Conservation (phyloP, 1,140 invertebrate genomes). For the Drosophila pallidifrons region DNA sequence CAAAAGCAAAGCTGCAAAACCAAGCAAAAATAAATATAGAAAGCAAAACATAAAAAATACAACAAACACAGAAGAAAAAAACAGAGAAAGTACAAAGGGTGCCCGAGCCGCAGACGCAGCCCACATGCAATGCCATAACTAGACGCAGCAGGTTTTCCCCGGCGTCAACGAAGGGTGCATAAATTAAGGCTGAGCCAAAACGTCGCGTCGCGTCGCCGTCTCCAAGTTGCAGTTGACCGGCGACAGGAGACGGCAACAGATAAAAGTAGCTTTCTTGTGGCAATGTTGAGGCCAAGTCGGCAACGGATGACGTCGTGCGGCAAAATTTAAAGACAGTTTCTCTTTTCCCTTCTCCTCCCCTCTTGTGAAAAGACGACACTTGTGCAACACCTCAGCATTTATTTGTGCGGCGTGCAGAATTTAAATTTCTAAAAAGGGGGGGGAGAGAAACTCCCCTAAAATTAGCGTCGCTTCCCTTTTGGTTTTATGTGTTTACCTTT, state of each 20-base stretch:
- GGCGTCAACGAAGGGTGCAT: slow-evolving; percentile 70
- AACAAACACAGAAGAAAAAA: neutral
- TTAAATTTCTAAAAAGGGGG: slow-evolving; percentile 68
- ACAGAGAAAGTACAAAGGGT: slow-evolving; percentile 53
- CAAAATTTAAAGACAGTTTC: slow-evolving; percentile 43
- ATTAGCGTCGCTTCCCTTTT: slow-evolving; percentile 55
- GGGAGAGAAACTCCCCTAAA: slow-evolving; percentile 43
- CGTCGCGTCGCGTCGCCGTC: slow-evolving; percentile 41
- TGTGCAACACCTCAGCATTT: slow-evolving; percentile 75
- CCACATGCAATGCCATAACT: slow-evolving; percentile 63
- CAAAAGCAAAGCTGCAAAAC: slow-evolving; percentile 41
- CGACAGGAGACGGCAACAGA: slow-evolving; percentile 23
- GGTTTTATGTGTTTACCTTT: slow-evolving; percentile 61
- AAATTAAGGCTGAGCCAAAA: slow-evolving; percentile 70
- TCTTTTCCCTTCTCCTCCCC: neutral
- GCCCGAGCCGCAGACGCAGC: slow-evolving; percentile 12
- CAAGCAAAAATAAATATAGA: slow-evolving; percentile 69
- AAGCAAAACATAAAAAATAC: slow-evolving; percentile 49
- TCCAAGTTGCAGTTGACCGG: slow-evolving; percentile 69
- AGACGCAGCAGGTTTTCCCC: slow-evolving; percentile 62
- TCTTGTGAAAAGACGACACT: slow-evolving; percentile 22
- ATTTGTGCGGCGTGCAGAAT: slow-evolving; percentile 60
- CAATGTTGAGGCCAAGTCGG: slow-evolving; percentile 31
- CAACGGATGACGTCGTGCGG: slow-evolving; percentile 34
- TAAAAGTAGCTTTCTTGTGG: slow-evolving; percentile 33